These are phyloP conservation scores for Gastracanthus pulcherrimus DNA, from an alignment of 2,888 invertebrate genomes.

Conservation along the genomic window DNA sequence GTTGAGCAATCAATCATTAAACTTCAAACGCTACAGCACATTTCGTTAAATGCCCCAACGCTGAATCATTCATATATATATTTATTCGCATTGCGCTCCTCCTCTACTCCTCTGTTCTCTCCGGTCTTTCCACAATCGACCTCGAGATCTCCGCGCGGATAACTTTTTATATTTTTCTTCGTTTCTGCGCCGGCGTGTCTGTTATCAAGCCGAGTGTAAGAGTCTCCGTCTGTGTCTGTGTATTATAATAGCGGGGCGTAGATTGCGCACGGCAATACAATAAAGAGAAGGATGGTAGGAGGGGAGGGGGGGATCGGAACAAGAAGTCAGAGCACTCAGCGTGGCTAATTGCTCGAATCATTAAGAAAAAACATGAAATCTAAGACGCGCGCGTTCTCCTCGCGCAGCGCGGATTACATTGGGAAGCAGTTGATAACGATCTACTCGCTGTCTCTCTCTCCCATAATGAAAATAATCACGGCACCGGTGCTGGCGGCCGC, in stretches of 20 bases:
- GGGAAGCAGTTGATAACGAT: constrained; percentile 74
- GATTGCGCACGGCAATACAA: constrained; percentile 20
- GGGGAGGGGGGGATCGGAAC: constrained; percentile 61
- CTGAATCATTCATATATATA: background rate
- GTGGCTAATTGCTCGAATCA: constrained; percentile 78
- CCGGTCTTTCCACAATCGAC: background rate
- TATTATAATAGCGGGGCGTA: too few relatives aligned
- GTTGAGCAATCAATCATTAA: constrained; percentile 20
- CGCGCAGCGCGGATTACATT: constrained; percentile 67
- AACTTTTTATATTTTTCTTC: constrained; percentile 3
- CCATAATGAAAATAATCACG: constrained; percentile 77
- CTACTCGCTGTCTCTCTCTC: constrained; percentile 63
- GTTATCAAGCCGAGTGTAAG: constrained; percentile 31
- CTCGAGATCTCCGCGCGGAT: background rate
- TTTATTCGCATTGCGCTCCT: background rate
- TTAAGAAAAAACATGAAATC: constrained; percentile 78
- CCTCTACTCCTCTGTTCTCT: background rate
- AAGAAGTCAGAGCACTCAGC: constrained; percentile 76
- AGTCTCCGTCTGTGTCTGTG: too few relatives aligned
- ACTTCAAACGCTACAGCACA: background rate
- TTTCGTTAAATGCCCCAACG: background rate
- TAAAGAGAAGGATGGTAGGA: constrained; percentile 50
- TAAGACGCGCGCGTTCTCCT: constrained; percentile 64
- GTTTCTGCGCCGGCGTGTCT: background rate
- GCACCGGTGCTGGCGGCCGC: constrained; percentile 56